Evolutionary conservation across 1,140 invertebrate species (phyloP).

Genomic region (Formica exsecta): DNA sequence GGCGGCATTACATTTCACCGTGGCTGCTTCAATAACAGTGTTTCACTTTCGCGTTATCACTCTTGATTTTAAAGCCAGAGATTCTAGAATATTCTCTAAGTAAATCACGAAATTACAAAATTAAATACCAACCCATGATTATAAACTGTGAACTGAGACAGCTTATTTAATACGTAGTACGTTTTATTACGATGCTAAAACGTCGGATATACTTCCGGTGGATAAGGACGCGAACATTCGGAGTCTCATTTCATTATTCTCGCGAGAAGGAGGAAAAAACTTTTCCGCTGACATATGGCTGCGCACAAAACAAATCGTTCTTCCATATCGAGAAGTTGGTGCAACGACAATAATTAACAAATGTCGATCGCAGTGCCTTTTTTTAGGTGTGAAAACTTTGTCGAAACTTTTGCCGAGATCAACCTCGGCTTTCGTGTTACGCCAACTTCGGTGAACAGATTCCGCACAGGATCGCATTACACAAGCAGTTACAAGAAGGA

Average conservation of each 20-base stretch:
- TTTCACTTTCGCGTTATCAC: conserved; percentile 16
- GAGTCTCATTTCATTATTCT: background rate
- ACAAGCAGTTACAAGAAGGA: background rate
- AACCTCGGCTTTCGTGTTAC: conserved; percentile 59
- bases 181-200: conserved; percentile 31
- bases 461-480: background rate
- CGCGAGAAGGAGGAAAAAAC: background rate
- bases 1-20: conserved; percentile 30
- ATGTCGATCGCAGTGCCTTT: conserved; percentile 69
- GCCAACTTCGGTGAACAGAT: conserved; percentile 65
- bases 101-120: conserved; percentile 1
- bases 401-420: conserved; percentile 44
- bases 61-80: background rate
- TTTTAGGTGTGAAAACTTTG: conserved; percentile 58
- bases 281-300: background rate
- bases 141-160: background rate
- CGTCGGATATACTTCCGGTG: background rate
- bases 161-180: conserved; percentile 22
- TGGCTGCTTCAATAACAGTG: background rate
- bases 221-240: background rate
- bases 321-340: conserved; percentile 69
- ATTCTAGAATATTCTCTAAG: background rate
- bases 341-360: conserved; percentile 74
- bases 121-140: background rate
- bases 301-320: conserved; percentile 53